These are phyloP conservation scores for Sebastes schlegelii DNA, from an alignment of 2,113 vertebrate genomes.

Conservation along the genomic window DNA sequence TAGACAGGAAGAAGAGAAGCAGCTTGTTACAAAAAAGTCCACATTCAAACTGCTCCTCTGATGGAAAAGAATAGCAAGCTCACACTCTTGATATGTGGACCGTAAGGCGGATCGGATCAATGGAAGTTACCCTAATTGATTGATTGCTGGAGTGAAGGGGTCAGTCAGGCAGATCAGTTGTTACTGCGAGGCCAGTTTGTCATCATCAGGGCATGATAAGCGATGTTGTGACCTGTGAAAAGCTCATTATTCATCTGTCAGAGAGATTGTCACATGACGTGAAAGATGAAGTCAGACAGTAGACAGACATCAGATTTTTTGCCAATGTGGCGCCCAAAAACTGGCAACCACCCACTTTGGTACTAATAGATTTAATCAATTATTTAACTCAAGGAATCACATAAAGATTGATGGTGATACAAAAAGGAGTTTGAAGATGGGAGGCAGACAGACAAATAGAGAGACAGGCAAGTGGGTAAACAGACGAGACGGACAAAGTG, in stretches of 20 bases:
- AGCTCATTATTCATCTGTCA: constrained; percentile 51
- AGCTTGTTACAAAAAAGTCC: background rate
- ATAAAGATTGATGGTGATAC: background rate
- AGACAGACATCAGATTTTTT: constrained; percentile 11
- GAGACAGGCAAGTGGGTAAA: background rate
- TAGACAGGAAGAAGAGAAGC: background rate
- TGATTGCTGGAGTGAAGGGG: constrained; percentile 43
- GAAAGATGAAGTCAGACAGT: constrained; percentile 30
- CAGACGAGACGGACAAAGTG: constrained; percentile 6
- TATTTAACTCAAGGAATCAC: constrained; percentile 1
- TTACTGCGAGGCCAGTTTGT: constrained; percentile 66
- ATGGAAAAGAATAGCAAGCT: constrained; percentile 18
- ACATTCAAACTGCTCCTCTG: constrained; percentile 12
- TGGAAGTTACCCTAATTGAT: constrained; percentile 55
- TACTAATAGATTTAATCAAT: constrained; percentile 2
- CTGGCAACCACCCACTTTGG: constrained; percentile 2
- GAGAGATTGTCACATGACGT: constrained; percentile 44
- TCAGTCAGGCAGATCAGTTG: constrained; percentile 17
- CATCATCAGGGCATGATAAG: constrained; percentile 57
- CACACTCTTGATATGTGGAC: constrained; percentile 17
- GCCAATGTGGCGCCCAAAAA: background rate
- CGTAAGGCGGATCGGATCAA: constrained; percentile 45
- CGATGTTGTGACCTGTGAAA: constrained; percentile 54
- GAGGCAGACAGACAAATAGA: constrained; percentile 12
- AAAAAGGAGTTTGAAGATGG: background rate